Evolutionary conservation across 2,888 invertebrate genomes (phyloP).

Genomic region (Agrilus cyanescens): DNA sequence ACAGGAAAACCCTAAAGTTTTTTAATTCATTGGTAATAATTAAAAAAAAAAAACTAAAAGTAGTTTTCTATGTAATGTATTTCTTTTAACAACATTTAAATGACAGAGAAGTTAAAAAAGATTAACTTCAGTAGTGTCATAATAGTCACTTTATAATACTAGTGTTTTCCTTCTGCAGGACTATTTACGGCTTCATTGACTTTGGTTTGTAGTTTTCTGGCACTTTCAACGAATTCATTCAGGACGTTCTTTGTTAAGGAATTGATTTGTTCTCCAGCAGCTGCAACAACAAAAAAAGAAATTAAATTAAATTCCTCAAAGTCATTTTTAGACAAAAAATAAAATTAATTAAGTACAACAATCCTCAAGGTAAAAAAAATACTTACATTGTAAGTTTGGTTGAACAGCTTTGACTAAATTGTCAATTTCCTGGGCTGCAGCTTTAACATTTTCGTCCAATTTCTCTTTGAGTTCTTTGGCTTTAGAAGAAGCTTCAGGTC

Average conservation of each 20-base stretch:
- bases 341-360: too few relatives aligned
- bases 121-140: too few relatives aligned
- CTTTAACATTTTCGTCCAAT: slow-evolving; percentile 22
- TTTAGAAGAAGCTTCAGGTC: slow-evolving; percentile 24
- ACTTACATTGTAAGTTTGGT: slow-evolving; percentile 26
- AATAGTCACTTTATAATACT: too few relatives aligned
- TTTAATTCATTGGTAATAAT: too few relatives aligned
- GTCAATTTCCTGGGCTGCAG: slow-evolving; percentile 22
- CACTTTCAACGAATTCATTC: slow-evolving; percentile 11
- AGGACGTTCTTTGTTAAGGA: slow-evolving; percentile 5
- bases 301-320: not conserved
- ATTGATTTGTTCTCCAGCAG: slow-evolving; percentile 3
- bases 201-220: slow-evolving; percentile 1
- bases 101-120: too few relatives aligned
- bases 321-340: too few relatives aligned
- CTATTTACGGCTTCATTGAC: slow-evolving; percentile 1
- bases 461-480: slow-evolving; percentile 23
- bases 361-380: too few relatives aligned
- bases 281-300: slow-evolving; percentile 13
- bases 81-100: too few relatives aligned
- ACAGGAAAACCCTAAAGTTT: too few relatives aligned
- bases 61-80: too few relatives aligned
- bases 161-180: not conserved
- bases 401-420: slow-evolving; percentile 24
- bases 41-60: too few relatives aligned